Conservation (phyloP, 2,113 vertebrate species). For the Turdus rufiventris region DNA sequence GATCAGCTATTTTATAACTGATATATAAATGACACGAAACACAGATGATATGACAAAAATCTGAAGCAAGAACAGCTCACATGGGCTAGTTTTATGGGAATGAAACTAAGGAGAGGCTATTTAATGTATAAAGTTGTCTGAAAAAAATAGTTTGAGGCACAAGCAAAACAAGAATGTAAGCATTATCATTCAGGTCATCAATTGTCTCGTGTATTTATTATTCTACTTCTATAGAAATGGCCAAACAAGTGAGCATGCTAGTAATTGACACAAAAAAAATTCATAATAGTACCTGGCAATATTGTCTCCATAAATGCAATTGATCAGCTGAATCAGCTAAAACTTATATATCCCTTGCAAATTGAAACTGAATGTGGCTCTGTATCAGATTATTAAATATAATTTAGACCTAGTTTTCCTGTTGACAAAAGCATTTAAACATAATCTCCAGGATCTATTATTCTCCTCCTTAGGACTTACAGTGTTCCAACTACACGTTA, state of each 20-base stretch:
- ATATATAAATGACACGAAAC: not conserved
- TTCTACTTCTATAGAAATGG: not conserved
- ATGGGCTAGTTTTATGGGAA: not conserved
- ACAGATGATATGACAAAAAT: not conserved
- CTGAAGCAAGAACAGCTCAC: not conserved
- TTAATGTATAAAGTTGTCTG: not conserved
- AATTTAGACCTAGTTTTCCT: not conserved
- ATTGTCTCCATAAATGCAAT: not conserved
- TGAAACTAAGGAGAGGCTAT: not conserved
- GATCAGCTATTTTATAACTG: not conserved
- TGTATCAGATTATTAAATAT: not conserved
- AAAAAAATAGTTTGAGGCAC: not conserved
- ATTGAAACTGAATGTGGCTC: not conserved
- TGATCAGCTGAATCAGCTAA: not conserved
- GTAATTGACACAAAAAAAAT: not conserved
- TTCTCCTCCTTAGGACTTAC: not conserved
- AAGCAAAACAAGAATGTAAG: not conserved
- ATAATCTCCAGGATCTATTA: not conserved
- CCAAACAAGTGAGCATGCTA: not conserved
- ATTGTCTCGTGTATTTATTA: not conserved
- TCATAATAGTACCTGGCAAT: not conserved
- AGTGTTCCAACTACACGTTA: fast-evolving
- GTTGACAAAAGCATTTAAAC: not conserved
- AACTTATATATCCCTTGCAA: not conserved
- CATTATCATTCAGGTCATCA: not conserved